Base-by-base conservation (phyloP, 2,888 invertebrate species). In the Atrina japonica region DNA sequence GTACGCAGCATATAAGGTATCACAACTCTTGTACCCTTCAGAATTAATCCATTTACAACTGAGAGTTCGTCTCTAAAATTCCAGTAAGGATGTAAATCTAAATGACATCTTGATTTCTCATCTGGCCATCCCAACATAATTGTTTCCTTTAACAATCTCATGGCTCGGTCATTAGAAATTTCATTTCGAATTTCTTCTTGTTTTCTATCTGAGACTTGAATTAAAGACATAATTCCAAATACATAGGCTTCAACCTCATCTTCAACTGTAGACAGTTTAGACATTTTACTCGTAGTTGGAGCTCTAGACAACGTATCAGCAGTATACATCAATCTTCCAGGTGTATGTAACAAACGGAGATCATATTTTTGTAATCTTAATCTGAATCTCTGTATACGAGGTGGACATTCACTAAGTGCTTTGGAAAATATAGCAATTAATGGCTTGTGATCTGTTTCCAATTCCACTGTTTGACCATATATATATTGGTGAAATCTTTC, bases 361-460 rank as follows among this genome's bases (percentile, higher is more conserved):
- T 72, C 56, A 43, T 74, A 80, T 23, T 70, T 66, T 29, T 78
- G 73, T 0, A 71, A 25, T 40, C 53, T 27, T 21, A 78, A 59
- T 3, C 75, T 30, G 66, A 80, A 53, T 23, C 59, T 49, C 30
- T 76, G 76, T 16, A 77, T 61, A n/a, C 78, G 43, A 18, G 53
- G 60, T 30, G 76, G 77, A 0, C 71, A 71, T 56, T 69, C 60
- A 27, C 40, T 52, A 14, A 80, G 60, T 1, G 76, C 68, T 70
- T 78, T 78, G 41, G 49, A 49, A n/a, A 63, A 50, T 23, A 77
- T 77, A 2, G 70, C 23, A 3, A 67, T 74, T 3, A 78, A 52
- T 3, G 76, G 78, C 35, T 74, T 72, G 64, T 75, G 73, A 49
- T 80, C 77, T 47, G 74, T 66, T 9, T 68, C 35, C 5, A 35